Evolutionary conservation across 2,888 invertebrate species (phyloP), one percentile per base, ranked within the genome.

Genomic region (Orthosia gothica): DNA sequence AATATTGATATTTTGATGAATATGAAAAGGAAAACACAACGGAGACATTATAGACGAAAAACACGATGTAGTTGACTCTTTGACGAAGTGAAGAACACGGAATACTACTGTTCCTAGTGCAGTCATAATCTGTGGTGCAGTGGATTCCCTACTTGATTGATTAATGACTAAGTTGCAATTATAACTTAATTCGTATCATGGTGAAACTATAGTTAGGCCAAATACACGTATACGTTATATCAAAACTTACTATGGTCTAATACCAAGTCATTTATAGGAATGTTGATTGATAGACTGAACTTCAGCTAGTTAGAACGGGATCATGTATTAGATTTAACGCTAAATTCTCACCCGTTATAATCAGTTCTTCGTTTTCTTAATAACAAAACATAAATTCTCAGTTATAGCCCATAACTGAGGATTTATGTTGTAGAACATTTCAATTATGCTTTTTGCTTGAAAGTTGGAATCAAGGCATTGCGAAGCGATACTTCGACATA

Each of bases 341-440:
- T 15, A 55, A 68, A 64, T 65, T 64, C 20, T n/a, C 32, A 18
- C 55, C 23, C 15, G 61, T 79, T 64, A 57, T 47, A 69, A 54
- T 59, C 15, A 70, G 49, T 58, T 65, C 77, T 49, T 76, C 58
- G 57, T 63, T 45, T 76, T 54, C 49, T 50, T 70, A 70, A 76
- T 76, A 69, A 62, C 57, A 50, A 59, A 66, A 69, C 74, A 81
- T 81, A 70, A 73, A 73, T 74, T 52, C 58, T 63, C 61, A 20
- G 58, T 67, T 73, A 77, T 52, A 64, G 64, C 57, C 64, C 52
- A 77, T 82, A 82, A 78, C 66, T n/a, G 59, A 68, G 32, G 47
- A 64, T 78, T 78, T 73, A 72, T 73, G 68, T 55, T 65, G 58
- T 62, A 61, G 80, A 82, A 64, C 64, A 77, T 82, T 80, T 65